Base-by-base conservation (phyloP, 1,140 invertebrate genomes). In the Caenorhabditis latens region DNA sequence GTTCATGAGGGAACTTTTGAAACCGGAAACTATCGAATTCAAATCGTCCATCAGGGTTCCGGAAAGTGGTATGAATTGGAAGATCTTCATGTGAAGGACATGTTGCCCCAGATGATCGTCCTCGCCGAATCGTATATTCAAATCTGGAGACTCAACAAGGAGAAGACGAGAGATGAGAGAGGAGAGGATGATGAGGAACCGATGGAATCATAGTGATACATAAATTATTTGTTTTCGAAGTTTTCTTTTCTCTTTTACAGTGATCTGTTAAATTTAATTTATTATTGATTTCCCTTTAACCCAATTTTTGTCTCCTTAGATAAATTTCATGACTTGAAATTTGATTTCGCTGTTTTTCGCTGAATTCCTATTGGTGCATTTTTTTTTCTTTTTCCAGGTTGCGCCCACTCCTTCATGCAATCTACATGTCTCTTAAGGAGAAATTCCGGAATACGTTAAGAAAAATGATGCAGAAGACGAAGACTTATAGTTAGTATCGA, bases 91-190 rank as follows among this genome's bases (percentile, higher is more conserved):
- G 98, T 99, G 0, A 97, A 96, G 5, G 97, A 98, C 93, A 99
- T 99, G 92, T 94, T 99, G 32, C 98, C 98, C 4, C 98, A 99
- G 93, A 99, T 99, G 97, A 99, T 99, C 87, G 99, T 98, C 0
- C 94, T 99, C 8, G 98, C 98, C 11, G 98, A 99, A 94, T 97
- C 97, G 14, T 99, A 99, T 90, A 98, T 99, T 92, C 98, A 99
- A 94, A 94, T 95, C 42, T 58, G 71, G 71, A 6, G 71, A 3
- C 71, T 79, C 0, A 79, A 79, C n/a, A 79, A 79, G 21, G 71
- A 79, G 14, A 48, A 79, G 13, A 79, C 71, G 21, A 79, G 71
- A 79, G 71, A 79, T 46, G 71, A 79, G 46, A 42, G 71, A 50
- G 71, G 4, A 8, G 71, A 50, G 43, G 71, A 50, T 8, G 71